These are phyloP conservation scores for Synanthedon andrenaeformis DNA, from an alignment of 2,888 invertebrate species.

Conservation along the genomic window DNA sequence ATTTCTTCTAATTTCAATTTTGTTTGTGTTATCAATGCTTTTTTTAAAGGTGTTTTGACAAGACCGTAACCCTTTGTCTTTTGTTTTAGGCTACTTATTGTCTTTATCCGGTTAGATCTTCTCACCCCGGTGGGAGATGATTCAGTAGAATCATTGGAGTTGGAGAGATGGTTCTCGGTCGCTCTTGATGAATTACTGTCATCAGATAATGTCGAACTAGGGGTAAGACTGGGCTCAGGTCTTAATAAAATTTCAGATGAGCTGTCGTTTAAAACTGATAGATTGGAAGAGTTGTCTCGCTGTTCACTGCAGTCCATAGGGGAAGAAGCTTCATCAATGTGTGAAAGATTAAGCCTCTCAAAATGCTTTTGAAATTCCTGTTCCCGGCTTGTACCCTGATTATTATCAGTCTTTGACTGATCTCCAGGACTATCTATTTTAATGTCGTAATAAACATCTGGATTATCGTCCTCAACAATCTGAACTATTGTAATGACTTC, in stretches of 20 bases:
- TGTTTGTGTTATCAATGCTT: slow-evolving; percentile 60
- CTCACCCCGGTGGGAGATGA: slow-evolving; percentile 72
- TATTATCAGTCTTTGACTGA: slow-evolving; percentile 9
- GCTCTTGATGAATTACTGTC: slow-evolving; percentile 57
- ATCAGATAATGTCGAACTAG: slow-evolving; percentile 57
- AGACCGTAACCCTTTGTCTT: slow-evolving; percentile 76
- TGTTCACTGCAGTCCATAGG: slow-evolving; percentile 37
- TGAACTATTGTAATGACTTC: slow-evolving; percentile 64
- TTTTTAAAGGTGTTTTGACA: slow-evolving; percentile 68
- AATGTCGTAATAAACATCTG: slow-evolving; percentile 50
- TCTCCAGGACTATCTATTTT: slow-evolving; percentile 47
- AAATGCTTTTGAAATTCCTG: slow-evolving; percentile 52
- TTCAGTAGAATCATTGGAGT: slow-evolving; percentile 59
- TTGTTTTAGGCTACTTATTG: slow-evolving; percentile 77
- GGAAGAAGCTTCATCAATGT: slow-evolving; percentile 19
- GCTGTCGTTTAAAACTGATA: slow-evolving; percentile 30
- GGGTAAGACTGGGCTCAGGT: slow-evolving; percentile 58
- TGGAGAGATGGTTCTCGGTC: slow-evolving; percentile 39
- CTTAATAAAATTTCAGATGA: slow-evolving; percentile 28
- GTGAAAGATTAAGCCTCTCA: slow-evolving; percentile 40
- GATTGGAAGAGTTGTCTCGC: slow-evolving; percentile 32
- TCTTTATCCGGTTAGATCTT: slow-evolving; percentile 81
- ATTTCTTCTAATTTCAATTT: slow-evolving; percentile 70
- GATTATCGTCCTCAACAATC: slow-evolving; percentile 62
- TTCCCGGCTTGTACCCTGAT: slow-evolving; percentile 14